Conservation (phyloP, 2,797 vertebrate species). For the Xiphorhynchus erythropygius region DNA sequence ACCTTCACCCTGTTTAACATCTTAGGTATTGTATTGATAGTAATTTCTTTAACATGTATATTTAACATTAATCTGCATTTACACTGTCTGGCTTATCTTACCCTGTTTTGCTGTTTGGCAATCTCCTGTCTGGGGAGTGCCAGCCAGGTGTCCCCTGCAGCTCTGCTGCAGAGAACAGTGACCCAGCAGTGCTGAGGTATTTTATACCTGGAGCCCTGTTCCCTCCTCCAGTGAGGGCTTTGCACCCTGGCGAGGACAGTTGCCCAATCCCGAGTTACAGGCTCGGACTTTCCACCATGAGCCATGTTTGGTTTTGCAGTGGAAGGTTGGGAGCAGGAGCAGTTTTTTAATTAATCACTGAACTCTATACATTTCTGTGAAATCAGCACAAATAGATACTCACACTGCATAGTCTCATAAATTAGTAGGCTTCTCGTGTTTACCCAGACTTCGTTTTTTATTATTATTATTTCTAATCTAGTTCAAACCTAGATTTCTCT, state of each 20-base stretch:
- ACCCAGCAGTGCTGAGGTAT: neutral
- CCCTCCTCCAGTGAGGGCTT: neutral
- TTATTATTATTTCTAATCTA: neutral
- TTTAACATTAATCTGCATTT: neutral
- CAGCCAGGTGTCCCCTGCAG: neutral
- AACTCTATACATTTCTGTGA: rapidly evolving
- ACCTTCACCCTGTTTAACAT: neutral
- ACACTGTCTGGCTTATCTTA: neutral
- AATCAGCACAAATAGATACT: neutral
- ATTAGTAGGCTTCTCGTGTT: neutral
- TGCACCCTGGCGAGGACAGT: rapidly evolving
- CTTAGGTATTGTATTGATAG: neutral
- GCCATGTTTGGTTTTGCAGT: rapidly evolving
- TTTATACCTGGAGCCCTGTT: neutral
- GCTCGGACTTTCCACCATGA: rapidly evolving
- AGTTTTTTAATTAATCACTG: neutral
- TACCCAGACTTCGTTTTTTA: neutral
- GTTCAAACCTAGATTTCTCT: neutral
- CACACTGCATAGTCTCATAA: neutral
- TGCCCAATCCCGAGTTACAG: rapidly evolving
- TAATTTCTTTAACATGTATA: neutral
- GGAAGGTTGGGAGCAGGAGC: neutral
- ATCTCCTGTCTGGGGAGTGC: neutral
- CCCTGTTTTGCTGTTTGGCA: neutral
- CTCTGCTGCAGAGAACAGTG: neutral